These are phyloP conservation scores for Eurytoma adleriae DNA, from an alignment of 2,888 invertebrate genomes.

Conservation along the genomic window DNA sequence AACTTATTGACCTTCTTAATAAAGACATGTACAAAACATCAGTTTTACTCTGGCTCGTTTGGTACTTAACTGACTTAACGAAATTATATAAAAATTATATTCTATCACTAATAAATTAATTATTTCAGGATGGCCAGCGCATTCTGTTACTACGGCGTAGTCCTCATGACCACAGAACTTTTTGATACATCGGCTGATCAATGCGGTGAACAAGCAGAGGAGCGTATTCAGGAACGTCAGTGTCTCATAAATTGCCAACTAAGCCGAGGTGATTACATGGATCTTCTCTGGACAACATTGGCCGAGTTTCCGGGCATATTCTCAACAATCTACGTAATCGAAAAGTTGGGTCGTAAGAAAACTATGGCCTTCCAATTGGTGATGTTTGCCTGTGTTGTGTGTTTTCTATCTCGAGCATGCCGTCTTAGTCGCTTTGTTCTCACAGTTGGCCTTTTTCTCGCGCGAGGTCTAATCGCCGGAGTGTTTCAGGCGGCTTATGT, in stretches of 20 bases:
- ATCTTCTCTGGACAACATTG: conserved; percentile 94
- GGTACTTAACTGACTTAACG: conserved; percentile 78
- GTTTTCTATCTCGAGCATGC: conserved; percentile 84
- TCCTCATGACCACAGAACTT: conserved; percentile 95
- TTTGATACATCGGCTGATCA: conserved; percentile 82
- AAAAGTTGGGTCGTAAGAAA: conserved; percentile 91
- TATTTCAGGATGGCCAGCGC: conserved; percentile 90
- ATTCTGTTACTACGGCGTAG: conserved; percentile 96
- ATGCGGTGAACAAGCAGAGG: conserved; percentile 72
- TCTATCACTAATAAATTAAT: not conserved
- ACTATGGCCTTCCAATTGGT: conserved; percentile 97
- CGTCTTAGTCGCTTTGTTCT: conserved; percentile 83
- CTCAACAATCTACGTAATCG: conserved; percentile 92
- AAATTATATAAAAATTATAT: not conserved
- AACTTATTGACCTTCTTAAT: conserved; percentile 84
- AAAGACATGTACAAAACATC: conserved; percentile 91
- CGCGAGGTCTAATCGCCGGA: conserved; percentile 94
- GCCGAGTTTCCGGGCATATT: conserved; percentile 97
- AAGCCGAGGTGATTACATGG: conserved; percentile 92
- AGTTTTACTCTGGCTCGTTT: conserved; percentile 93
- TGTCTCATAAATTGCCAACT: conserved; percentile 82
- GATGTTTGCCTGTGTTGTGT: conserved; percentile 87
- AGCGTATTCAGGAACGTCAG: conserved; percentile 66
- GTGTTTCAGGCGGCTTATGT: conserved; percentile 97
- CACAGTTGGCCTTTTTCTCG: conserved; percentile 90